A percentile compares a stretch with the other conserved stretches of the same genome.
These are phyloP conservation scores for Hydropsyche betteni DNA, from an alignment of 2,888 invertebrate genomes.

Conservation along the genomic window DNA sequence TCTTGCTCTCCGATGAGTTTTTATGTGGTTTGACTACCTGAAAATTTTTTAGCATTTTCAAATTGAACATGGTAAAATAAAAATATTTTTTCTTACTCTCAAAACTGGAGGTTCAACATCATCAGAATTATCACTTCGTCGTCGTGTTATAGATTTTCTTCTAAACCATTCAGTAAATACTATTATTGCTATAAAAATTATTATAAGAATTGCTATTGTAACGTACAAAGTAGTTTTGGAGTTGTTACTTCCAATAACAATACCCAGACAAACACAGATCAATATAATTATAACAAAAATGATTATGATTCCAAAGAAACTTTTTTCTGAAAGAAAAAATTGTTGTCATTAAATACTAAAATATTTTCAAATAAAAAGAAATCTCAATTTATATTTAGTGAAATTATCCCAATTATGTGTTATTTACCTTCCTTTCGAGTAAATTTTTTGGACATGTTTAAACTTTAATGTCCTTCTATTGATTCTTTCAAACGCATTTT, in stretches of 20 bases:
- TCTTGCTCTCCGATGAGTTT: neutral
- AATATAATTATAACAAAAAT: conserved; percentile 32
- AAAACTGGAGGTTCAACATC: too few relatives aligned
- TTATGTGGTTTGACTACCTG: neutral
- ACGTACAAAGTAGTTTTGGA: conserved; percentile 37
- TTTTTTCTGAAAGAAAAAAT: too few relatives aligned
- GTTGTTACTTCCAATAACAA: conserved; percentile 36
- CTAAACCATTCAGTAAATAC: conserved; percentile 43
- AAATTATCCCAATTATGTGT: too few relatives aligned
- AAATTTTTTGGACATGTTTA: too few relatives aligned
- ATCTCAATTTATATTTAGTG: too few relatives aligned
- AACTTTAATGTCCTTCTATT: too few relatives aligned
- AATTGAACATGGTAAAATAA: neutral
- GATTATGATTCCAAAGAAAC: conserved; percentile 21
- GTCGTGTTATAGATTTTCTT: conserved; percentile 39
- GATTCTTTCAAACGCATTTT: too few relatives aligned
- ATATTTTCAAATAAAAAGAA: too few relatives aligned
- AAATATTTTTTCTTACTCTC: neutral
- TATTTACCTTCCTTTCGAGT: too few relatives aligned
- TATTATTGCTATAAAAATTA: conserved; percentile 38
- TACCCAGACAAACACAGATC: conserved; percentile 40
- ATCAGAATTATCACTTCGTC: conserved; percentile 3
- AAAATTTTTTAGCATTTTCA: neutral
- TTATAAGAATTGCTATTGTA: conserved; percentile 34
- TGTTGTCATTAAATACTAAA: too few relatives aligned